A percentile compares a stretch with the other conserved stretches of the same genome.
Conservation (phyloP, 2,797 vertebrate genomes). For the Galago senegalensis region DNA sequence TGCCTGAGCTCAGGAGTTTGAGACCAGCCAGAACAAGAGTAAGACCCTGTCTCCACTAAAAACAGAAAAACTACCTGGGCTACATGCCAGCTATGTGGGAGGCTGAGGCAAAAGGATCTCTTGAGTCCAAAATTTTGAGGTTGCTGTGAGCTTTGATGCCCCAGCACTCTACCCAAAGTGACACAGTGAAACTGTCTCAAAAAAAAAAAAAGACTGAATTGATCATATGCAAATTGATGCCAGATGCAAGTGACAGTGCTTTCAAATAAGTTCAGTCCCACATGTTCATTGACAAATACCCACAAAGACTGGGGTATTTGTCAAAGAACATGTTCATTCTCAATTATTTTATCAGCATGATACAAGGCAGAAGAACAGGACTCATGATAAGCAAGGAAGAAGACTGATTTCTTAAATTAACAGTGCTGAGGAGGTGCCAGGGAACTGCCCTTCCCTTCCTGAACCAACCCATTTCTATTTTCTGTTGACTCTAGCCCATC, state of each 20-base stretch:
- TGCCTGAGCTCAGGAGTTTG: too few relatives aligned
- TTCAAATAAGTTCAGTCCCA: constrained; percentile 47
- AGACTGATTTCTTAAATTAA: constrained; percentile 36
- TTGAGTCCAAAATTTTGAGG: too few relatives aligned
- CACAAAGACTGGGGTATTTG: neutral
- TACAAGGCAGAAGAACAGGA: neutral
- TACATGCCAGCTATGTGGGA: too few relatives aligned
- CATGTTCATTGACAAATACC: constrained; percentile 62
- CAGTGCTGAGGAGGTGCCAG: neutral
- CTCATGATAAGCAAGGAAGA: neutral
- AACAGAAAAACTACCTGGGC: too few relatives aligned
- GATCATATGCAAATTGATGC: constrained; percentile 66
- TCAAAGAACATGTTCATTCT: neutral
- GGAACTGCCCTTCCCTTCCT: neutral
- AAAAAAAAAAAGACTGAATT: neutral
- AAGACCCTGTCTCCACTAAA: too few relatives aligned
- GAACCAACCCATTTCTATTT: neutral
- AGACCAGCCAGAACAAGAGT: too few relatives aligned
- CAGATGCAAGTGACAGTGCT: constrained; percentile 35
- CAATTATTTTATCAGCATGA: constrained; percentile 1
- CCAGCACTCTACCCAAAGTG: too few relatives aligned
- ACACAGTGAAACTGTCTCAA: too few relatives aligned
- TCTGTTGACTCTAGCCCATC: neutral
- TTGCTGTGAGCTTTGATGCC: too few relatives aligned
- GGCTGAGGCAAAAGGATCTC: too few relatives aligned